A percentile compares a stretch with the other conserved stretches of the same genome.
phyloP scores from a whole-genome alignment of 2,113 vertebrate genomes.

The Todiramphus saurophagus region DNA sequence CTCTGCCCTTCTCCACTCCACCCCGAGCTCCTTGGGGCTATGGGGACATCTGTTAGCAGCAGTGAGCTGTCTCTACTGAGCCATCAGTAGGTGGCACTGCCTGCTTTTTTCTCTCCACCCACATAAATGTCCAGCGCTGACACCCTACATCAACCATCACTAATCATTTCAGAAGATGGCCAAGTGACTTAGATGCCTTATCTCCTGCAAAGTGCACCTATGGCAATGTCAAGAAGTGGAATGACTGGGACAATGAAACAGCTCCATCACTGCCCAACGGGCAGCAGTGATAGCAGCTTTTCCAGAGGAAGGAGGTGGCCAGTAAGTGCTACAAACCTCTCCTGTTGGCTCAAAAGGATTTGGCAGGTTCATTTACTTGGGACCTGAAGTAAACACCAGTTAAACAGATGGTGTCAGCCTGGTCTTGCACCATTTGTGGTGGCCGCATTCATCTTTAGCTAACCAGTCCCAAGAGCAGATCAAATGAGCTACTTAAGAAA shows the following conservation, averaged over 20 bases:
- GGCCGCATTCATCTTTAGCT: background rate
- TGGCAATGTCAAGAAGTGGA: background rate
- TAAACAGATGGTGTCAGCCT: background rate
- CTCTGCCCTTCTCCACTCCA: conserved; percentile 60
- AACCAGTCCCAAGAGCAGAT: background rate
- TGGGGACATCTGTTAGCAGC: conserved; percentile 29
- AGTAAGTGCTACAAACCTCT: background rate
- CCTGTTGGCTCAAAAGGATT: background rate
- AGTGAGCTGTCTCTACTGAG: background rate
- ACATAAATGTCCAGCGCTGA: background rate
- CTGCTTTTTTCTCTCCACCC: conserved; percentile 1
- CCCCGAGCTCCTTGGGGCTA: conserved; percentile 7
- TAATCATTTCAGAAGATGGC: background rate
- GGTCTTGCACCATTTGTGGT: background rate
- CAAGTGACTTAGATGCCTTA: background rate
- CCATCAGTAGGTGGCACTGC: conserved; percentile 68
- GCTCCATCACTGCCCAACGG: background rate
- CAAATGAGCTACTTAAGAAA: background rate
- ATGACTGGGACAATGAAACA: background rate
- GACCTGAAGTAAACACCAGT: fast-evolving
- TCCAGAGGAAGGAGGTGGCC: background rate
- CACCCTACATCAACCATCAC: background rate
- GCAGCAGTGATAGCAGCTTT: background rate
- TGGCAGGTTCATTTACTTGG: background rate
- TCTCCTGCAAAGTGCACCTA: background rate